Percentiles rank a stretch among this genome's conserved stretches.
These are phyloP conservation scores for Sorex fumeus DNA, from an alignment of 2,113 vertebrate genomes.

Conservation along the genomic window DNA sequence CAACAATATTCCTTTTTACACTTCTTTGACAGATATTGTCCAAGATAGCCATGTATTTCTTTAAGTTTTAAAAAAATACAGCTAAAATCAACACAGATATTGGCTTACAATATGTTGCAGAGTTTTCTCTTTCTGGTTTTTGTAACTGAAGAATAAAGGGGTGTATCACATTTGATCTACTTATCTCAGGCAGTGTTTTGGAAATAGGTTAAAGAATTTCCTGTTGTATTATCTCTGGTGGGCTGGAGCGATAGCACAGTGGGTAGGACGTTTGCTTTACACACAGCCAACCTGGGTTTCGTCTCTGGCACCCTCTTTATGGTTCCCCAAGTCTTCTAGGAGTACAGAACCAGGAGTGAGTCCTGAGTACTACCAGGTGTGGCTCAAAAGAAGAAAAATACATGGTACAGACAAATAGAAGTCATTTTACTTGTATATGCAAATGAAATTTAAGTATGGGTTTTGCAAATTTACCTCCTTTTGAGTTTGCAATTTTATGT, in stretches of 20 bases:
- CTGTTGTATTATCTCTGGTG: not conserved
- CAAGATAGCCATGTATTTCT: conserved; percentile 27
- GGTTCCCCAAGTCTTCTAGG: not conserved
- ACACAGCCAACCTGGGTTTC: not conserved
- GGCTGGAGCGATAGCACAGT: too few relatives aligned
- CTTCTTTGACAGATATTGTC: conserved; percentile 55
- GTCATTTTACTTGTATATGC: not conserved
- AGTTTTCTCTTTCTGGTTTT: not conserved
- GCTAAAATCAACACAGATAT: too few relatives aligned
- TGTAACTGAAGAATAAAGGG: conserved; percentile 22
- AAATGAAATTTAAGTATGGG: conserved; percentile 35
- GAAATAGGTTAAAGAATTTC: not conserved
- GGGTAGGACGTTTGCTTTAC: too few relatives aligned
- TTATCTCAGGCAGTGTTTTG: not conserved
- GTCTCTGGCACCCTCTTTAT: not conserved
- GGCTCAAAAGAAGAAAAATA: conserved; percentile 4
- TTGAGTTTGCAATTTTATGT: not conserved
- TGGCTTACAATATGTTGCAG: too few relatives aligned
- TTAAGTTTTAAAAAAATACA: not conserved
- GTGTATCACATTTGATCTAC: not conserved
- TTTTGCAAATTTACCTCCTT: not conserved
- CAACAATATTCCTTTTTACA: not conserved
- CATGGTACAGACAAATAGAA: conserved; percentile 42
- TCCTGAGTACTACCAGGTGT: too few relatives aligned
- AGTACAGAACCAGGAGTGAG: too few relatives aligned